Evolutionary conservation across 2,113 vertebrate species (phyloP).

Genomic region (Engystomops pustulosus): DNA sequence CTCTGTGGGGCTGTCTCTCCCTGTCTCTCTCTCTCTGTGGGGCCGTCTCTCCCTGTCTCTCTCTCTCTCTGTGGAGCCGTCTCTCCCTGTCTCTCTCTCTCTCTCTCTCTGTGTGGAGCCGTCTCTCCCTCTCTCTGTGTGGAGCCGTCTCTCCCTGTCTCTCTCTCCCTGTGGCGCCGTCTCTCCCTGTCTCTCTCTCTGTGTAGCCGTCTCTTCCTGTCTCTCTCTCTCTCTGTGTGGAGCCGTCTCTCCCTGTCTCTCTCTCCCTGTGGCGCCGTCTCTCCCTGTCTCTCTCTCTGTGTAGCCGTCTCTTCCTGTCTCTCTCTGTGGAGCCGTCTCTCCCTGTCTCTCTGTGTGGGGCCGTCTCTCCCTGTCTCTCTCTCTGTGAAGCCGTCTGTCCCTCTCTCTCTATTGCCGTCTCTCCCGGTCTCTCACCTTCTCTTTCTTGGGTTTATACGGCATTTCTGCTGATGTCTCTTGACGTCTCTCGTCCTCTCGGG

Average conservation of each 20-base stretch:
- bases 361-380: background rate
- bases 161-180: background rate
- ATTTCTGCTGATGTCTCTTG: background rate
- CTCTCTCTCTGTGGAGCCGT: background rate
- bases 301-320: background rate
- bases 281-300: background rate
- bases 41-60: background rate
- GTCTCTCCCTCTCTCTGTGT: background rate
- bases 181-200: background rate
- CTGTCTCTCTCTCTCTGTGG: background rate
- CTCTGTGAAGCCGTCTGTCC: background rate
- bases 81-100: background rate
- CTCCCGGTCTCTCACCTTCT: background rate
- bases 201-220: no score
- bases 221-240: background rate
- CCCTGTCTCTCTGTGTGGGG: background rate
- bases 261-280: background rate
- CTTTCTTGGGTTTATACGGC: slow-evolving; percentile 1
- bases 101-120: background rate
- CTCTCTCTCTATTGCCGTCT: background rate
- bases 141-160: background rate
- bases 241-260: background rate
- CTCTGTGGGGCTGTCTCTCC: background rate
- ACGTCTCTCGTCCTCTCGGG: background rate
- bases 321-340: background rate